Evolutionary conservation across 1,140 invertebrate species (phyloP).

Genomic region (Drosophila willistoni): DNA sequence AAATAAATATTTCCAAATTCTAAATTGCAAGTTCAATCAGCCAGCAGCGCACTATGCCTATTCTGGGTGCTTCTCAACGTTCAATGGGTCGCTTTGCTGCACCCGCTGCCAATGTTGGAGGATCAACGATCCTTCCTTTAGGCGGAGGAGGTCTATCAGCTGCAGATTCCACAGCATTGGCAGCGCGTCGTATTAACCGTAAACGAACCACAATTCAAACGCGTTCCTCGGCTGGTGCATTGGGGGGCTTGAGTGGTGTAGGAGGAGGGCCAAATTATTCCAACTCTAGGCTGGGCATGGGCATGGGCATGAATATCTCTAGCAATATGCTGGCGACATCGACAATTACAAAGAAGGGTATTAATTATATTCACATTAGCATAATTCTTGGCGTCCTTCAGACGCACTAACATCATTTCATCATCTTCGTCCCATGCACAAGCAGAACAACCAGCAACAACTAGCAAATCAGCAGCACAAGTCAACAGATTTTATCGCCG

Average conservation of each 20-base stretch:
- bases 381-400: conserved; percentile 30
- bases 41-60: conserved; percentile 32
- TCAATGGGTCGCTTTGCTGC: conserved; percentile 14
- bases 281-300: conserved; percentile 13
- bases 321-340: conserved; percentile 8
- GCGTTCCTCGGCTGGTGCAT: conserved; percentile 23
- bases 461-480: conserved; percentile 9
- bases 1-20: conserved; percentile 28
- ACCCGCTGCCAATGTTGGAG: not conserved
- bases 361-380: conserved; percentile 24
- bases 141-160: not conserved
- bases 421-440: conserved; percentile 38
- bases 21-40: conserved; percentile 36
- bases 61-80: conserved; percentile 19
- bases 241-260: not conserved
- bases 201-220: not conserved
- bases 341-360: conserved; percentile 57
- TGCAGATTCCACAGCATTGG: not conserved
- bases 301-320: conserved; percentile 19
- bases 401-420: conserved; percentile 56
- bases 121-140: not conserved
- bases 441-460: conserved; percentile 16
- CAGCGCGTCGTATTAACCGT: conserved; percentile 1
- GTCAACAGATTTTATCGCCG: conserved; percentile 27
- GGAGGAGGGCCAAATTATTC: not conserved